Conservation (phyloP, 2,888 invertebrate genomes). For the Ormyrus nitidulus region DNA sequence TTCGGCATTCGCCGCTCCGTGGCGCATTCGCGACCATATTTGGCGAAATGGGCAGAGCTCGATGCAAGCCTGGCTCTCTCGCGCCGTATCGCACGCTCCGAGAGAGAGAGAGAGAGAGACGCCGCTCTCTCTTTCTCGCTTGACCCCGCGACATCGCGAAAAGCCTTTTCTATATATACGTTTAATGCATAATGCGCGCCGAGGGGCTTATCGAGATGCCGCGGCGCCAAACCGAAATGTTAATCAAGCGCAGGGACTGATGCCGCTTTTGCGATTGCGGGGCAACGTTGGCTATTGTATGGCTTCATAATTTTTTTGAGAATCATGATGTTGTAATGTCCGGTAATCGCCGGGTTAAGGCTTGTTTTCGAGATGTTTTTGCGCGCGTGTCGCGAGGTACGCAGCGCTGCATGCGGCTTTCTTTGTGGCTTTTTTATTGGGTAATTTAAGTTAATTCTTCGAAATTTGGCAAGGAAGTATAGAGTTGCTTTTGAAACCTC, state of each 20-base stretch:
- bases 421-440: too few relatives aligned
- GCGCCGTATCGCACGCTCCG: not conserved
- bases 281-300: too few relatives aligned
- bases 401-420: too few relatives aligned
- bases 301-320: too few relatives aligned
- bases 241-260: not conserved
- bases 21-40: slow-evolving; percentile 69
- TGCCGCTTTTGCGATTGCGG: not conserved
- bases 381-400: too few relatives aligned
- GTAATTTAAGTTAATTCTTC: too few relatives aligned
- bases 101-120: too few relatives aligned
- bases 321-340: too few relatives aligned
- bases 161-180: not conserved
- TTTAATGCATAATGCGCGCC: not conserved
- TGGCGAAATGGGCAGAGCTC: slow-evolving; percentile 61
- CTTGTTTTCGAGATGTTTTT: too few relatives aligned
- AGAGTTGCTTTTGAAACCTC: too few relatives aligned
- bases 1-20: slow-evolving; percentile 54
- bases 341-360: too few relatives aligned
- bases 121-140: slow-evolving; percentile 29
- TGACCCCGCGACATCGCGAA: slow-evolving; percentile 57
- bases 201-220: not conserved
- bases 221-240: slow-evolving; percentile 6
- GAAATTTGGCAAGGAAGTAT: too few relatives aligned
- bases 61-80: not conserved